A percentile compares a stretch with the other conserved stretches of the same genome.
Evolutionary conservation across 2,113 vertebrate species (phyloP).

Genomic region (Salvator merianae): DNA sequence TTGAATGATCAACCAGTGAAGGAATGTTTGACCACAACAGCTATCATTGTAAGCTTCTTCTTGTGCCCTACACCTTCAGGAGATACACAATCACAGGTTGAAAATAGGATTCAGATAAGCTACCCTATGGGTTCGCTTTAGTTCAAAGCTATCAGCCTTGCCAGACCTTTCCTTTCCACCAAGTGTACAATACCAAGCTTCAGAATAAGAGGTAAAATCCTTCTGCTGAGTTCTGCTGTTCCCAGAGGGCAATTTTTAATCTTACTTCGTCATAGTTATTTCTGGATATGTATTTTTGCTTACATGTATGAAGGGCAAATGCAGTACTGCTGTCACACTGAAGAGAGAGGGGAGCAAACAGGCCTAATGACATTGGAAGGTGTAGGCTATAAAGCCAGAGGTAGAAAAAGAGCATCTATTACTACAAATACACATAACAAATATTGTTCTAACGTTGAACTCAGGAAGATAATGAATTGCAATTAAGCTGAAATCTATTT

Average conservation of each 20-base stretch:
- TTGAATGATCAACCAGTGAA: slow-evolving; percentile 13
- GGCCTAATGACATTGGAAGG: neutral
- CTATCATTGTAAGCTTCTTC: slow-evolving; percentile 44
- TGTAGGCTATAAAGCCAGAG: neutral
- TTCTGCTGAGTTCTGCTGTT: neutral
- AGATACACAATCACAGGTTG: slow-evolving; percentile 32
- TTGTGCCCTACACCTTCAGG: slow-evolving; percentile 42
- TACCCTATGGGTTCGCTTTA: neutral
- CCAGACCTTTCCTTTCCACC: slow-evolving; percentile 11
- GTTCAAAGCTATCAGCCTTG: neutral
- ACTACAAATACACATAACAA: neutral
- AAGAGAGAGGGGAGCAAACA: neutral
- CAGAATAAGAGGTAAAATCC: slow-evolving; percentile 6
- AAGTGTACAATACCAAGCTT: neutral
- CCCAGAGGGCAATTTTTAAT: slow-evolving; percentile 10
- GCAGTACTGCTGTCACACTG: neutral
- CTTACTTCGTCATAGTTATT: neutral
- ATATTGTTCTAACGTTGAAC: neutral
- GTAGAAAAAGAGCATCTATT: neutral
- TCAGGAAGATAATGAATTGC: too few species aligned
- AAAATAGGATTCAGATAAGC: slow-evolving; percentile 26
- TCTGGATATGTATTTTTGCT: neutral
- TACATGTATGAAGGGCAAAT: neutral
- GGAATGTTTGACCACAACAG: slow-evolving; percentile 31
- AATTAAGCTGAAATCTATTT: neutral